Evolutionary conservation across 2,888 invertebrate genomes (phyloP), one percentile per base, ranked within the genome.

Genomic region (Mayetiola destructor): DNA sequence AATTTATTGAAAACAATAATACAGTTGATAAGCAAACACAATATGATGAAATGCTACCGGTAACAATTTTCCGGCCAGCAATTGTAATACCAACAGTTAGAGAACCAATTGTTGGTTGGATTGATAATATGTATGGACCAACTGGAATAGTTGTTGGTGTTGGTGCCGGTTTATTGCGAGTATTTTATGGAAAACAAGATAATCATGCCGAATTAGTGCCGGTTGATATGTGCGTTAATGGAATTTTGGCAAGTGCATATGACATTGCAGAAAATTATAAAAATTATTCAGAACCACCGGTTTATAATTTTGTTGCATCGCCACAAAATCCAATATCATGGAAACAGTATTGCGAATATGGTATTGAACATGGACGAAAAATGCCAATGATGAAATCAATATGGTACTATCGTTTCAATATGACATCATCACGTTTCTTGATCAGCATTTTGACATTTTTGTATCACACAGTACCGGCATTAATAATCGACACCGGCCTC

Each of bases 251-350:
- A 10, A 65, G 69, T 27, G 73, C 68, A 29, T 74, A 73, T 73
- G 67, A 73, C 23, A 70, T 75, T 20, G 73, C 73, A 27, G 68
- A 70, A 55, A 73, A 70, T 60, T 69, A 66, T 68, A 69, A 58
- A 61, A 48, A 48, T 9, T 59, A 59, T 37, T 58, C 57, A 10
- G 74, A 75, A 37, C 76, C 76, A 1, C 76, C 81, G 0, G 81
- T 93, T 48, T 93, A 86, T 74, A 93, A 94, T 73, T 89, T 84
- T 69, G 87, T 91, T 2, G 87, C 92, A 1, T 86, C 89, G 0
- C 76, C 77, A 1, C 79, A 86, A 59, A 89, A 91, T 66, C 81
- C 82, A 1, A 72, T 94, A 40, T 82, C 81, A 0, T 96, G 94
- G 94, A 77, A 75, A 0, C 77, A 84, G 52, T 87, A 87, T 64